Evolutionary conservation across 2,797 vertebrate genomes (phyloP), one percentile per base, ranked within the genome.

Genomic region (Gymnoscopelus braueri): DNA sequence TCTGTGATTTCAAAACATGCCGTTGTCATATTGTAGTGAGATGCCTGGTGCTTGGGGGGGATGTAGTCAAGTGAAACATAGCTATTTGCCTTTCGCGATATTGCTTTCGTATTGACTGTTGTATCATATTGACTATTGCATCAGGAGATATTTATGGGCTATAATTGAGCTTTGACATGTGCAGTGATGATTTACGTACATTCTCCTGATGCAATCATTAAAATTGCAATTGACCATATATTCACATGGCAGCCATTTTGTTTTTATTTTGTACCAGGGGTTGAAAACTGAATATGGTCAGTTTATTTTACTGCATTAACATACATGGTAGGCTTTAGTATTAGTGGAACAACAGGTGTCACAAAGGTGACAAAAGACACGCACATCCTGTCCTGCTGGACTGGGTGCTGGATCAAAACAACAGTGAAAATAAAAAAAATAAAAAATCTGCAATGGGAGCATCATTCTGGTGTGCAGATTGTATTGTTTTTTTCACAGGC

Each of bases 41-140:
- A 19, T 32, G 71, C 53, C 26, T 77, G 39, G 44, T 26, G 11
- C 29, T 3, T 14, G 32, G 15, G 69, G 79, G 49, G 69, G 71
- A 59, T 65, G 62, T 70, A 65, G 61, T 73, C 63, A 77, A 66
- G 59, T 32, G 58, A 68, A 84, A 59, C 35, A 72, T 32, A 12
- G 60, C 65, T 48, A 24, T 70, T 72, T 62, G 66, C 56, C 47
- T 83, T 78, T 77, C 67, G 64, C 26, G 44, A 14, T 63, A 63
- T 60, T 59, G 56, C 72, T 72, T 77, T 71, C 72, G 66, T 78
- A 83, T 83, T 78, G 81, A 87, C 68, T 69, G 9, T 79, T 75
- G 78, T 63, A 68, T 68, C 67, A 71, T 44, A 44, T 44, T 44
- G 39, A 44, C 39, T 44, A 44, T 44, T 60, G 58, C 32, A 32